These are phyloP conservation scores for Desoria tigrina DNA, from an alignment of 2,888 invertebrate species.

Conservation along the genomic window DNA sequence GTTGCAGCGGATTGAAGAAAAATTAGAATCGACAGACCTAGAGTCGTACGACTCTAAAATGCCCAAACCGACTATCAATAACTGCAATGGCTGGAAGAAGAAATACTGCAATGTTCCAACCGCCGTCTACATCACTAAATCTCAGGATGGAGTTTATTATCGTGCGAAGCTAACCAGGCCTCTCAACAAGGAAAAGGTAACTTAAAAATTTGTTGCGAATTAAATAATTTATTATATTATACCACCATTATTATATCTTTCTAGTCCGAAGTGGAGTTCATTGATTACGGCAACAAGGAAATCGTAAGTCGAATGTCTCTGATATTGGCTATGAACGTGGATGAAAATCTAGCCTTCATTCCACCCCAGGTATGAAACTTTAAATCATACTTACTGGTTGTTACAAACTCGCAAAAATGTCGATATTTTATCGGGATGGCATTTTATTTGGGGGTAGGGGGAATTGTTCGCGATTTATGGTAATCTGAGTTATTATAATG, in stretches of 20 bases:
- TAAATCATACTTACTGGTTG: too few relatives aligned
- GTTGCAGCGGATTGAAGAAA: background rate
- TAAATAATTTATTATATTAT: background rate
- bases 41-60: background rate
- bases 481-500: too few relatives aligned
- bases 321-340: background rate
- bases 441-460: too few relatives aligned
- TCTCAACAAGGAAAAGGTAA: slow-evolving; percentile 2
- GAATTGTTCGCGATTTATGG: too few relatives aligned
- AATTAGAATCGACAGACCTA: background rate
- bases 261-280: slow-evolving; percentile 18
- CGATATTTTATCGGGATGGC: too few relatives aligned
- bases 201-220: too few relatives aligned
- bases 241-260: background rate
- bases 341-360: slow-evolving; percentile 18
- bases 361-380: slow-evolving; percentile 14
- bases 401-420: too few relatives aligned
- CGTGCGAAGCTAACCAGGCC: background rate
- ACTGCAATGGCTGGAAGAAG: background rate
- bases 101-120: background rate
- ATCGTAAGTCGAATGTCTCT: background rate
- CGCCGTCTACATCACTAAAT: background rate
- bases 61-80: background rate
- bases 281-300: slow-evolving; percentile 13
- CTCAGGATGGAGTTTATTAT: background rate